Evolutionary conservation across 2,797 vertebrate species (phyloP).

Genomic region (Mastacembelus armatus): DNA sequence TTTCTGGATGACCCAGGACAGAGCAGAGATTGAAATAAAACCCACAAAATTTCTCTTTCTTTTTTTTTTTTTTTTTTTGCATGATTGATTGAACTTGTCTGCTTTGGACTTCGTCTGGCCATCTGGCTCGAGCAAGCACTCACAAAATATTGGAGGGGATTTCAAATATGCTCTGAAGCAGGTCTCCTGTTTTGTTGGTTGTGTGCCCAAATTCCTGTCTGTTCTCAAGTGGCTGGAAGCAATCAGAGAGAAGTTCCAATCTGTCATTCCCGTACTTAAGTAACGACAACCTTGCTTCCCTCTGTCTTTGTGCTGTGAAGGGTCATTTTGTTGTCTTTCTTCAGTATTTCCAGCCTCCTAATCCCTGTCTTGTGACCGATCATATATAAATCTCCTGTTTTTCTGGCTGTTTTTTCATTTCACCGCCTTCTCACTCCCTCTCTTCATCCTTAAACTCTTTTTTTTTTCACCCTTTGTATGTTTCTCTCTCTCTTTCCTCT

Average conservation of each 20-base stretch:
- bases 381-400: slow-evolving; percentile 54
- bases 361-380: slow-evolving; percentile 62
- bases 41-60: slow-evolving; percentile 18
- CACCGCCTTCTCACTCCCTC: slow-evolving; percentile 14
- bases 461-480: not conserved
- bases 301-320: slow-evolving; percentile 68
- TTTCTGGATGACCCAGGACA: slow-evolving; percentile 52
- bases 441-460: slow-evolving; percentile 4
- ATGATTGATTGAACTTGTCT: slow-evolving; percentile 52
- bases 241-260: slow-evolving; percentile 74
- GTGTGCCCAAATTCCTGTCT: slow-evolving; percentile 79
- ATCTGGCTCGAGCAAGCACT: slow-evolving; percentile 63
- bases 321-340: slow-evolving; percentile 76
- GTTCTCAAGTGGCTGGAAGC: slow-evolving; percentile 77
- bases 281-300: slow-evolving; percentile 69
- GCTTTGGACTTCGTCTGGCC: slow-evolving; percentile 46
- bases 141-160: slow-evolving; percentile 59
- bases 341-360: slow-evolving; percentile 62
- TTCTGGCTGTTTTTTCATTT: slow-evolving; percentile 39
- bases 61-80: slow-evolving; percentile 33
- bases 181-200: slow-evolving; percentile 70
- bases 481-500: slow-evolving; percentile 9
- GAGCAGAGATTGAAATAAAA: slow-evolving; percentile 50
- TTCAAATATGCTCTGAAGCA: slow-evolving; percentile 64
- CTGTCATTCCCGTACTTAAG: slow-evolving; percentile 74